Percentiles rank a stretch among this genome's conserved stretches.
phyloP scores from a whole-genome alignment of 2,888 invertebrate genomes.

The Cordylochernes scorpioides region DNA sequence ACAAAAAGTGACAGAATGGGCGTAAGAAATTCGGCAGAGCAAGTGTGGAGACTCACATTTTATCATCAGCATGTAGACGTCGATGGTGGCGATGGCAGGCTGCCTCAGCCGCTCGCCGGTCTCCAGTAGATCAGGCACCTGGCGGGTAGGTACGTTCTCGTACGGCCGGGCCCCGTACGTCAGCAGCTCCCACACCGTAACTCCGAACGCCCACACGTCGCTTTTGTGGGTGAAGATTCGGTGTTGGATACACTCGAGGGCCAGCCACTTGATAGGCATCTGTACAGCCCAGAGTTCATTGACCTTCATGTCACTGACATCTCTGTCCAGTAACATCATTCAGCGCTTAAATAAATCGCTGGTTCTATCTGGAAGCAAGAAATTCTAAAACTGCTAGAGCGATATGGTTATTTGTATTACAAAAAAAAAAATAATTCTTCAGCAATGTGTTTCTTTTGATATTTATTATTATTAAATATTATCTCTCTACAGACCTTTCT shows the following conservation, averaged over 20 bases:
- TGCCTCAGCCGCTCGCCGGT: conserved; percentile 78
- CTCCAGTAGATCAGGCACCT: conserved; percentile 73
- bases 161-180: conserved; percentile 86
- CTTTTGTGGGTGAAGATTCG: conserved; percentile 88
- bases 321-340: too few relatives aligned
- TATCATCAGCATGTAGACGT: conserved; percentile 85
- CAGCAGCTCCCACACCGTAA: conserved; percentile 89
- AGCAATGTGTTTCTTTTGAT: too few relatives aligned
- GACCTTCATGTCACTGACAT: too few relatives aligned
- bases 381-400: too few relatives aligned
- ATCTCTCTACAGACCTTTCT: too few relatives aligned
- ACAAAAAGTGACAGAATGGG: not conserved
- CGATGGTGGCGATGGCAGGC: conserved; percentile 73
- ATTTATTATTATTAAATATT: too few relatives aligned
- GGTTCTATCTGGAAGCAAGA: too few relatives aligned
- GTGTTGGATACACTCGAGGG: conserved; percentile 82
- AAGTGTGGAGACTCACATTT: conserved; percentile 33
- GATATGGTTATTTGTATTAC: too few relatives aligned
- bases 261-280: conserved; percentile 98
- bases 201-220: conserved; percentile 93
- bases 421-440: too few relatives aligned
- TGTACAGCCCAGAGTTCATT: conserved; percentile 14
- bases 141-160: conserved; percentile 62
- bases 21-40: not conserved
- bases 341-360: too few relatives aligned